phyloP scores from a whole-genome alignment of 2,797 vertebrate genomes.

The Pyrocephalus nanus region DNA sequence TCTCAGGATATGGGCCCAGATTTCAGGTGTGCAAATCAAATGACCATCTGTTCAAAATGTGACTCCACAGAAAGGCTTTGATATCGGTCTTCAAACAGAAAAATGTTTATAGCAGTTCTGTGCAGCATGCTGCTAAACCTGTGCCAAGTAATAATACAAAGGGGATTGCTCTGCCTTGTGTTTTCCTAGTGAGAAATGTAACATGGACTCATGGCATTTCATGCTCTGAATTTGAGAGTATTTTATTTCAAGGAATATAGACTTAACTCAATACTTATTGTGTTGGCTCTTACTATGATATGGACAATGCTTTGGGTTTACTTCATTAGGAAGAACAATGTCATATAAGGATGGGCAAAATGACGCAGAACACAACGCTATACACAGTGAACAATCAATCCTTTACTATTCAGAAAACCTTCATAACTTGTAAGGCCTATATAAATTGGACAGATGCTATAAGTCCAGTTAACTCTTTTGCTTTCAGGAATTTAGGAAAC shows the following conservation, averaged over 20 bases:
- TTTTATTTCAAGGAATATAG: background rate
- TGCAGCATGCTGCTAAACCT: background rate
- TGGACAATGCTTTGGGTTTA: background rate
- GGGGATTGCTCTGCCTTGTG: background rate
- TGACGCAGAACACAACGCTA: background rate
- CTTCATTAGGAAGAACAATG: background rate
- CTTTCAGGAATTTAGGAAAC: background rate
- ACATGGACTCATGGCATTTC: background rate
- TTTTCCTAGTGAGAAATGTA: background rate
- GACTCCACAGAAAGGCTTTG: background rate
- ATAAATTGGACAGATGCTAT: background rate
- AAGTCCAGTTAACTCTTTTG: background rate
- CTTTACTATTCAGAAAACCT: background rate
- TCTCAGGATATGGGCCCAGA: background rate
- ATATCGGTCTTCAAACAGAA: background rate
- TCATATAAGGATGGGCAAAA: background rate
- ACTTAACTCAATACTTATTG: background rate
- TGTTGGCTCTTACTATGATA: background rate
- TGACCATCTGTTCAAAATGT: background rate
- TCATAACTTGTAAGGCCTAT: background rate
- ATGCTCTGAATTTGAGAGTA: background rate
- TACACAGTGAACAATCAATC: background rate
- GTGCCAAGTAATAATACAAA: background rate
- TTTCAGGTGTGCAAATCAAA: conserved; percentile 13
- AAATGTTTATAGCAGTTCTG: background rate